A percentile compares a stretch with the other conserved stretches of the same genome.
These are phyloP conservation scores for Pithys albifrons DNA, from an alignment of 2,113 vertebrate species.

Conservation along the genomic window DNA sequence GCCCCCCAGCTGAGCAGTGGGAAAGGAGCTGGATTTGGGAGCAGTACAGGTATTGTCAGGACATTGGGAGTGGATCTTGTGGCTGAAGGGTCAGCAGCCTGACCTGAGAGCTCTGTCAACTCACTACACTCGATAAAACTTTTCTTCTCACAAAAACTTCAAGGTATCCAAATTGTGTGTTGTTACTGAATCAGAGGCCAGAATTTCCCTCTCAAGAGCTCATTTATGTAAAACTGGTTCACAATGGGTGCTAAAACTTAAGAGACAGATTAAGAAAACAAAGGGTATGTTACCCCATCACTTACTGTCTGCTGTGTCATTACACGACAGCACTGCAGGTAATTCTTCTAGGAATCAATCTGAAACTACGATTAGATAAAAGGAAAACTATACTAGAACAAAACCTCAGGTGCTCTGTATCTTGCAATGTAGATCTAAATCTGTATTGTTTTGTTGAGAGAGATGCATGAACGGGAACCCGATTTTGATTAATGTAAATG, in stretches of 20 bases:
- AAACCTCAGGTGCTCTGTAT: not conserved
- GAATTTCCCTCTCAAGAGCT: not conserved
- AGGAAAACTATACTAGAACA: not conserved
- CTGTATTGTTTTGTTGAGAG: not conserved
- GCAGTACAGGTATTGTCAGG: not conserved
- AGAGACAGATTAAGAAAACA: not conserved
- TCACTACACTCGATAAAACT: not conserved
- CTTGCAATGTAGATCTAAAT: not conserved
- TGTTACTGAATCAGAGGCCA: not conserved
- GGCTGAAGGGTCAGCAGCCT: not conserved
- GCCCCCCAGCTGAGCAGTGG: not conserved
- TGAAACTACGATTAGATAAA: not conserved
- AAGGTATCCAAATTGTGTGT: not conserved
- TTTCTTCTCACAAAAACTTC: not conserved
- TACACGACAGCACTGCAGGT: not conserved
- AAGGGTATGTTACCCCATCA: not conserved
- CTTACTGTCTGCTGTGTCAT: not conserved
- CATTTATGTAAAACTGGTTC: not conserved
- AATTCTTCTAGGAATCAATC: not conserved
- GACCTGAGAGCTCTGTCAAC: not conserved
- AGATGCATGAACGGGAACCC: not conserved
- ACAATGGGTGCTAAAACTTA: not conserved
- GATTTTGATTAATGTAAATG: not conserved
- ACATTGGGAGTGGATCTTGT: accelerated
- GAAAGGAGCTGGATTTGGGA: not conserved